These are phyloP conservation scores for Calidris pugnax DNA, from an alignment of 2,113 vertebrate genomes.

Conservation along the genomic window DNA sequence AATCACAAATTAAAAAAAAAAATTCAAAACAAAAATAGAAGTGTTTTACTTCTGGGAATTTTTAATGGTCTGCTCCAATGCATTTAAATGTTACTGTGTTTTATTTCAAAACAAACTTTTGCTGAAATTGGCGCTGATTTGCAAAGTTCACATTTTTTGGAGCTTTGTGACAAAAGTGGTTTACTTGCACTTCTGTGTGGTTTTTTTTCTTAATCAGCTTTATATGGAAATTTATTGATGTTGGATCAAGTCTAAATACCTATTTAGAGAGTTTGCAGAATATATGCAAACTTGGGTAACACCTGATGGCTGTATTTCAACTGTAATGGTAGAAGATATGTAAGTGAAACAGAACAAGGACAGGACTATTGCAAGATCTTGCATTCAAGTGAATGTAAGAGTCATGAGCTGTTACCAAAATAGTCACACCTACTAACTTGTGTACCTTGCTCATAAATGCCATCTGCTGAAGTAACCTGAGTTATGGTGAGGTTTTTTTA, in stretches of 20 bases:
- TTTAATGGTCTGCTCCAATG: not conserved
- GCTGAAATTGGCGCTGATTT: too few relatives aligned
- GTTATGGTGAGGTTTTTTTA: not conserved
- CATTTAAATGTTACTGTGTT: not conserved
- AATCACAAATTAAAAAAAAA: not conserved
- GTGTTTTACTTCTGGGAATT: not conserved
- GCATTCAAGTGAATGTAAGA: not conserved
- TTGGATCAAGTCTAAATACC: not conserved
- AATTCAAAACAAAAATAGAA: not conserved
- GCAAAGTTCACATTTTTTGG: too few relatives aligned
- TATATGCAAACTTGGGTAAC: not conserved
- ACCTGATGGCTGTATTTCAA: not conserved
- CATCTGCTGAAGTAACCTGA: not conserved
- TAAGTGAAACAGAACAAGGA: not conserved
- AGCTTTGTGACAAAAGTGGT: not conserved
- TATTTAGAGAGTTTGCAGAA: not conserved
- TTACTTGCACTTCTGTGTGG: accelerated
- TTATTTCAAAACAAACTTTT: not conserved
- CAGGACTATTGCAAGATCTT: not conserved
- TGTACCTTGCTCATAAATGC: not conserved
- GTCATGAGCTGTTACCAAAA: not conserved
- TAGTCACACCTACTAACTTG: not conserved
- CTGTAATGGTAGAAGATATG: not conserved
- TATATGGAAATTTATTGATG: not conserved
- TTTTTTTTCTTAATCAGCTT: not conserved